These are phyloP conservation scores for Octopus sinensis DNA, from an alignment of 1,140 invertebrate species.

Conservation along the genomic window DNA sequence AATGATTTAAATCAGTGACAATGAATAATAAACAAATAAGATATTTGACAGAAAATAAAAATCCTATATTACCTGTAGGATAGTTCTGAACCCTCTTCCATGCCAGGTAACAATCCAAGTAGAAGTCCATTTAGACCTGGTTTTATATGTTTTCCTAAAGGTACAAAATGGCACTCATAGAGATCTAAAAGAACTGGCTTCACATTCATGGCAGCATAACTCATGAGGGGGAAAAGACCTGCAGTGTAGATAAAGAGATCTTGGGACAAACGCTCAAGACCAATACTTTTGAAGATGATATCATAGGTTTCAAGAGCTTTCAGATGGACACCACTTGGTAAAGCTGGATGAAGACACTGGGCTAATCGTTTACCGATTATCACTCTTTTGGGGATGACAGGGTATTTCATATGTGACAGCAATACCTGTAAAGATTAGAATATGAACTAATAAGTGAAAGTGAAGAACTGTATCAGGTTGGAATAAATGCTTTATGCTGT, in stretches of 20 bases:
- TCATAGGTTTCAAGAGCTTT: constrained; percentile 93
- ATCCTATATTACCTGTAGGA: constrained; percentile 67
- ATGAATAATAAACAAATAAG: no score
- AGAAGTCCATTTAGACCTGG: constrained; percentile 86
- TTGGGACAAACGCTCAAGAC: constrained; percentile 75
- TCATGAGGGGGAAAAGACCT: constrained; percentile 86
- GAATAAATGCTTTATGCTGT: no score
- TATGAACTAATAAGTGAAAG: no score
- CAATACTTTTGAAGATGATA: constrained; percentile 88
- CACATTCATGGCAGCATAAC: constrained; percentile 83
- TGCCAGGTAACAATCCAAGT: constrained; percentile 79
- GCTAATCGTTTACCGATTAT: constrained; percentile 89
- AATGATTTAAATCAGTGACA: no score
- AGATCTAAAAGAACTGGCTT: constrained; percentile 78
- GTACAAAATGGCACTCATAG: constrained; percentile 90
- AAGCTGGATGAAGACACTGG: constrained; percentile 90
- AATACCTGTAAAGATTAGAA: constrained; percentile 65
- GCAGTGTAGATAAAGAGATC: constrained; percentile 80
- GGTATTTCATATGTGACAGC: constrained; percentile 72
- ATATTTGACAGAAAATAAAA: no score
- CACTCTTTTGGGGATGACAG: constrained; percentile 84
- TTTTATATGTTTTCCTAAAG: constrained; percentile 73
- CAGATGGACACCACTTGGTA: constrained; percentile 85
- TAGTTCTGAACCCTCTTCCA: constrained; percentile 89
- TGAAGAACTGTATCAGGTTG: no score